Base-by-base conservation (phyloP, 2,888 invertebrate species). In the Meganola albula region DNA sequence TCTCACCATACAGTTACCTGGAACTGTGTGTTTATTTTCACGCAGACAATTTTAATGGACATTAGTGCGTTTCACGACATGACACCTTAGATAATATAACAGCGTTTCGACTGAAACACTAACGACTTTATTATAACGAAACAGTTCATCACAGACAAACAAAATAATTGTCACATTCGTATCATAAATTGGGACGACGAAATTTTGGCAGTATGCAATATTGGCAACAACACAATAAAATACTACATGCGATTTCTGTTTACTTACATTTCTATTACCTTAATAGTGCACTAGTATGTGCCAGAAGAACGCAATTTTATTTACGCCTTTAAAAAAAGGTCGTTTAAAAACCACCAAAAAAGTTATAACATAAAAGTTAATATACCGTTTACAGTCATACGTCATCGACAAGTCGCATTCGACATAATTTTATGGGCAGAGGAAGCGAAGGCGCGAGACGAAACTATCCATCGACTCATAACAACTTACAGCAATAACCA, bases 401-500 rank as follows among this genome's bases (percentile, higher is more conserved):
- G 38, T 48, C 48, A 48, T 38, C 38, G 31, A 37, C 21, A 25
- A 32, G 16, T 27, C 30, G 30, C 34, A 45, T 40, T 39, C 33
- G 29, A 42, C 25, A 35, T 40, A 38, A 51, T 49, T 63, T 58
- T 59, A 60, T 56, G 53, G 54, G 43, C 44, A 49, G 47, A 33
- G 38, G 45, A 53, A 39, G 38, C 43, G 39, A 42, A 27, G 33
- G 24, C 42, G 38, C 47, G 53, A 55, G 45, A 48, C 53, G 42
- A 51, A 57, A 55, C 67, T 63, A 67, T 64, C 56, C 55, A 40
- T 54, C 58, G 51, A 26, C 48, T 63, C 63, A 64, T 67, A n/a
- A n/a, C n/a, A n/a, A 66, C 66, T 68, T 66, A 68, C 72, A 65
- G 65, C 74, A 78, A 74, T 76, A 74, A 72, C 70, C 71, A 59